Evolutionary conservation across 2,113 vertebrate genomes (phyloP).

Genomic region (Pimephales promelas): DNA sequence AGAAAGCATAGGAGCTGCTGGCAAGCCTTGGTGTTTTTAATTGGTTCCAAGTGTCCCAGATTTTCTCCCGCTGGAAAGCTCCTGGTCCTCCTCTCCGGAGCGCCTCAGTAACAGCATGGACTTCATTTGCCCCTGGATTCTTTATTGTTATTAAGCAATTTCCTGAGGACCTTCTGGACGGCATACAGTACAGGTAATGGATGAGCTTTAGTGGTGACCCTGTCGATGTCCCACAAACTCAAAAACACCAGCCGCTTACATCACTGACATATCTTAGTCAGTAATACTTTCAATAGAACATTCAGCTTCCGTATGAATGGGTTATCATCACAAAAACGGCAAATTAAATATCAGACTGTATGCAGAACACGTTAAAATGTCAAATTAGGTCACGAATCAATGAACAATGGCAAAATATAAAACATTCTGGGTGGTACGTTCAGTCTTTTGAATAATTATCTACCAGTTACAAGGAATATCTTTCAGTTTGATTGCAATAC

Average conservation of each 20-base stretch:
- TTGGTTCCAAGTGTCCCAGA: conserved; percentile 64
- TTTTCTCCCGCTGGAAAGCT: conserved; percentile 51
- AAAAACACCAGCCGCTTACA: background rate
- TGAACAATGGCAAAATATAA: background rate
- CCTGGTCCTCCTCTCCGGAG: conserved; percentile 42
- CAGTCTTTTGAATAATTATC: background rate
- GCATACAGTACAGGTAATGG: conserved; percentile 54
- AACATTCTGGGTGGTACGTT: background rate
- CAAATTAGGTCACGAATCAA: background rate
- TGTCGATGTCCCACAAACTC: conserved; percentile 5
- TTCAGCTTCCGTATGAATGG: background rate
- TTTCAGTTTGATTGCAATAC: background rate
- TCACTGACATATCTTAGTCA: background rate
- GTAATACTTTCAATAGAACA: background rate
- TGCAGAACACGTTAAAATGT: conserved; percentile 19
- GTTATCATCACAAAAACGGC: background rate
- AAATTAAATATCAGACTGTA: conserved; percentile 1
- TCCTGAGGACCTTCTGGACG: conserved; percentile 58
- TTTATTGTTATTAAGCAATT: conserved; percentile 56
- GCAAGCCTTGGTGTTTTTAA: conserved; percentile 55
- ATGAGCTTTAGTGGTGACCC: conserved; percentile 50
- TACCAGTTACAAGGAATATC: background rate
- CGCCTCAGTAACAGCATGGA: conserved; percentile 48
- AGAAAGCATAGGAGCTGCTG: conserved; percentile 52
- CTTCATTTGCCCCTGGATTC: conserved; percentile 52